Evolutionary conservation across 2,113 vertebrate genomes (phyloP), one percentile per base, ranked within the genome.

Genomic region (Potamarius usumacintae): DNA sequence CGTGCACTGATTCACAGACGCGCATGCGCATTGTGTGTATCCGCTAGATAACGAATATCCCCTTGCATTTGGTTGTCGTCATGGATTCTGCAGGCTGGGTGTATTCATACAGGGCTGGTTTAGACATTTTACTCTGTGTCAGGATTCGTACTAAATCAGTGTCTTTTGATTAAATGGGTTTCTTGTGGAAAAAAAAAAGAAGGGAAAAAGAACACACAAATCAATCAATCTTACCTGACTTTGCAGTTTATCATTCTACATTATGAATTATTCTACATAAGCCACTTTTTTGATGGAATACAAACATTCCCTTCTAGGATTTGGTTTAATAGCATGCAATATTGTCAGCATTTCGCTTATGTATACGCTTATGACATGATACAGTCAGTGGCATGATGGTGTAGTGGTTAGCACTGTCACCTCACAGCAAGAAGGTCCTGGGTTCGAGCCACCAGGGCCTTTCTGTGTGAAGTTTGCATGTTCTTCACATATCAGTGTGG

Each of bases 21-120:
- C 89, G 72, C 89, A 88, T 90, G 89, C 89, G 89, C 72, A 88
- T 42, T 86, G 82, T 14, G 17, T 42, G 27, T 7, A 30, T 52
- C 67, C 18, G 1, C n/a, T 65, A 15, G 7, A 0, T 30, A n/a
- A 22, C 34, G 12, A 9, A 27, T 0, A 27, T 15, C 52, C 76
- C 15, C 25, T n/a, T 58, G 8, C 14, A 10, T 30, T 55, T 55
- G 27, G 9, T 0, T 79, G n/a, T 55, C 53, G 52, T 80, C 52
- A 30, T 18, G 53, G 2, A 9, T 10, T 3, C 1, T 79, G 14
- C 52, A 20, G 77, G 12, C 11, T 55, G 17, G 11, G 7, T 55
- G 12, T 52, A 30, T 30, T 69, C 27, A 12, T 5, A 69, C n/a
- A 69, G 11, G 4, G 42, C 34, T 76, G 9, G 25, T n/a, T 48